Conservation (phyloP, 2,113 vertebrate species). For the Sus scrofa region T2T-Sscrofa CM000812.6:138796001-138796500, state of each 20-base stretch:
- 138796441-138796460: not conserved
- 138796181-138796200: not conserved
- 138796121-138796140: not conserved
- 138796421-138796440: not conserved
- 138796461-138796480: not conserved
- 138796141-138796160: not conserved
- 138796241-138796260: not conserved
- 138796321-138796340: not conserved
- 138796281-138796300: fast-evolving
- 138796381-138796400: not conserved
- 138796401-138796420: fast-evolving
- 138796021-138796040: not conserved
- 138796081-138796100: not conserved
- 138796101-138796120: not conserved
- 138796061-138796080: not conserved
- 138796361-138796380: not conserved
- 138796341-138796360: not conserved
- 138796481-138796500: not conserved
- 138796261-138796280: not conserved
- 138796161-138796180: not conserved
- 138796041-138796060: fast-evolving
- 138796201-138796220: not conserved
- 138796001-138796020: not conserved
- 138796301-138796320: not conserved
- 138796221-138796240: not conserved